Percentiles rank a stretch among this genome's conserved stretches.
Conservation (phyloP, 2,888 invertebrate species). For the Hypolimnas misippus region DNA sequence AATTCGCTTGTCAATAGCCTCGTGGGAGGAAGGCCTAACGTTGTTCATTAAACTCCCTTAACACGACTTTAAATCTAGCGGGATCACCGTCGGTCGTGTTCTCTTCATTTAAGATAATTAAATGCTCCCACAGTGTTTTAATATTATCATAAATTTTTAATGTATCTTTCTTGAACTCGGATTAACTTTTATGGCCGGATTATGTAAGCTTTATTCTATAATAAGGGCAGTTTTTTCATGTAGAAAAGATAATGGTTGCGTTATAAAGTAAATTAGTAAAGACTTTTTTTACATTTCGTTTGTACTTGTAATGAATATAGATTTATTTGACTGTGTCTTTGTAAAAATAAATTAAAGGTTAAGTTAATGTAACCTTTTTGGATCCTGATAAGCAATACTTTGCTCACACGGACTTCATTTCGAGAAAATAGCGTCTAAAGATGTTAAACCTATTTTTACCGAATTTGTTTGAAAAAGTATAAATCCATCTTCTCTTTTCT, state of each 20-base stretch:
- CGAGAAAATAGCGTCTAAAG: no score
- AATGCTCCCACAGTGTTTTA: constrained; percentile 25
- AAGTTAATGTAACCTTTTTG: no score
- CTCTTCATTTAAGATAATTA: constrained; percentile 34
- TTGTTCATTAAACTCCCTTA: constrained; percentile 5
- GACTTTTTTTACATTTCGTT: background rate
- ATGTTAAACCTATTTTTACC: no score
- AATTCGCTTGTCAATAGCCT: no score
- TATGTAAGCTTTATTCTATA: constrained; percentile 22
- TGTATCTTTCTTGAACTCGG: constrained; percentile 29
- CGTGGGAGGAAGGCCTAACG: no score
- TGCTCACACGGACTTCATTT: no score
- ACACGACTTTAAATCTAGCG: constrained; percentile 24
- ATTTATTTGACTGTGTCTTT: no score
- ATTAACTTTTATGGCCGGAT: constrained; percentile 35
- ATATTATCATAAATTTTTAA: constrained; percentile 39
- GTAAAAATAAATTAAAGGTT: no score
- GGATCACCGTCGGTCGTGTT: constrained; percentile 22
- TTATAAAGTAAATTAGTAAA: background rate
- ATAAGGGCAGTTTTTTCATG: background rate
- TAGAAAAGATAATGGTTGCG: background rate
- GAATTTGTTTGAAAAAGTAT: no score
- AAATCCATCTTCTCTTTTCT: no score
- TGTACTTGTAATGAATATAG: no score
- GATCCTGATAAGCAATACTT: no score